Base-by-base conservation (phyloP, 2,888 invertebrate species). In the Osmoderma eremita region DNA sequence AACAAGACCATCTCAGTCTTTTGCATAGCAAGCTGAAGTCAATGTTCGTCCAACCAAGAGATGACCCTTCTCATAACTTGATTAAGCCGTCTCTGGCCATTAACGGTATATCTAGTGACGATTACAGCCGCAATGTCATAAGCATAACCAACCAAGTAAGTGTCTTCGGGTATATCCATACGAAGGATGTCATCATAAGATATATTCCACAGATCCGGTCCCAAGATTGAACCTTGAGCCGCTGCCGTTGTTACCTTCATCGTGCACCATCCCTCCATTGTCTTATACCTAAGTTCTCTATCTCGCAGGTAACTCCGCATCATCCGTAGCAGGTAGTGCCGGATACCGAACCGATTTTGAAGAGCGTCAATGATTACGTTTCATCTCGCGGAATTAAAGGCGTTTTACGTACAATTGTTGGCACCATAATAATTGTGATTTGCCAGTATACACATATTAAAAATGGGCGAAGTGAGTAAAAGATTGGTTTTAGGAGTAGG, bases 131-230 rank as follows among this genome's bases (percentile, higher is more conserved):
- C 48, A 5, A 48, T 4, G 17, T 48, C 48, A 48, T 48, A 17
- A 4, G 18, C 30, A 15, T 18, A 39, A 58, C 17, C 41, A 10
- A 15, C 53, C 42, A 49, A 45, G 22, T 24, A 63, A 36, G 38
- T 50, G 13, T 49, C 48, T 13, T 15, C 12, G 39, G 39, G 56
- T n/a, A 56, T 56, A 15, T 64, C 39, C 45, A 63, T 69, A 0
- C 45, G 63, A 3, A 63, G 54, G 38, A 45, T 61, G 36, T 70
- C 71, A 36, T 51, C 63, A 20, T 69, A 69, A 10, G 48, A 48
- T 5, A 65, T 38, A 49, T 69, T 70, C 69, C 69, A 70, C 51
- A 70, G 53, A 10, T 39, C 22, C 12, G 64, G 68, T 71, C n/a
- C n/a, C n/a, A n/a, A n/a, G n/a, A n/a, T n/a, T n/a, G n/a, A n/a